Conservation (phyloP, 1,140 invertebrate species). For the Diachasmimorpha longicaudata region DNA sequence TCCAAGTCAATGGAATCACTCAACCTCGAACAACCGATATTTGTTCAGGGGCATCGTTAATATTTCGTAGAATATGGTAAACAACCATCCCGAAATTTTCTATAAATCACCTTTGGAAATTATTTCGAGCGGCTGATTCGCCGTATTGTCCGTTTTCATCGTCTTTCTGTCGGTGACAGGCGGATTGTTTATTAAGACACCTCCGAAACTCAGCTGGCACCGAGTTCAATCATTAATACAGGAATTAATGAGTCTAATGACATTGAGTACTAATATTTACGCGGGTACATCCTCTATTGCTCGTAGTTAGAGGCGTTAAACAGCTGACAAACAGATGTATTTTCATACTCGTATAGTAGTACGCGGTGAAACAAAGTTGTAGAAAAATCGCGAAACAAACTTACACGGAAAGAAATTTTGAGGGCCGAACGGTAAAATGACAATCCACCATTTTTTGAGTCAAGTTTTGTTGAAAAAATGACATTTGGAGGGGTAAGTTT, state of each 20-base stretch:
- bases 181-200: neutral
- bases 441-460: too few relatives aligned
- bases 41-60: slow-evolving; percentile 22
- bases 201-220: neutral
- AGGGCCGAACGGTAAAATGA: too few relatives aligned
- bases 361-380: too few relatives aligned
- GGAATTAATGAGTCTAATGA: neutral
- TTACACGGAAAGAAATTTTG: too few relatives aligned
- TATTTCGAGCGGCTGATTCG: neutral
- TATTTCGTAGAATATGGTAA: neutral
- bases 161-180: neutral
- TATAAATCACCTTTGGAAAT: neutral
- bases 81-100: neutral
- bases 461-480: too few relatives aligned
- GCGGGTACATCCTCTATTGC: neutral
- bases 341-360: neutral
- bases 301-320: neutral
- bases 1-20: slow-evolving; percentile 19
- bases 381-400: too few relatives aligned
- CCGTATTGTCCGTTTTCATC: neutral
- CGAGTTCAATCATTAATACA: neutral
- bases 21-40: slow-evolving; percentile 32
- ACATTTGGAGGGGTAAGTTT: too few relatives aligned
- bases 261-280: slow-evolving; percentile 9
- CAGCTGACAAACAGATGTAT: slow-evolving; percentile 30